Evolutionary conservation across 2,113 vertebrate species (phyloP), one percentile per base, ranked within the genome.

Genomic region (Corythornis madagascariensis): DNA sequence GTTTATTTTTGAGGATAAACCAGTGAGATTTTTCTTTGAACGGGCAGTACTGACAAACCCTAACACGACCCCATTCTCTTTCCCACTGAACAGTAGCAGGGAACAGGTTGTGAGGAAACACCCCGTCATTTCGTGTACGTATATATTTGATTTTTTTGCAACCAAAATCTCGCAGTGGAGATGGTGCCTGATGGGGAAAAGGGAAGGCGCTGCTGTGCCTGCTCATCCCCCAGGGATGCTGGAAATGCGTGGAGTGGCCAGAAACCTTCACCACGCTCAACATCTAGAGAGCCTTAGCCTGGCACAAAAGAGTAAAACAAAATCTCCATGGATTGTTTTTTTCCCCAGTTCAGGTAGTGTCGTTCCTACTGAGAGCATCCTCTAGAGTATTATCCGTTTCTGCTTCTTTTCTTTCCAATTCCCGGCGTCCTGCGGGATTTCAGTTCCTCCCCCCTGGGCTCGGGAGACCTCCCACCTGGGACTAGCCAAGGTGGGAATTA

Each of bases 1-100:
- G 28, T 31, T n/a, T 38, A n/a, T 65, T 69, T 80, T 80, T n/a
- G 60, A 82, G 69, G 83, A 83, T 81, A 93, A 91, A 95, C 21
- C 35, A 63, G 56, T 9, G 55, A 38, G 47, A 42, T 91, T 95
- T 95, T 50, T 50, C 64, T 83, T 33, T 61, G 77, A 81, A 48
- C 6, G 26, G 76, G 81, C 55, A 53, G 43, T 20, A 40, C 7
- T 45, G 79, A 75, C 55, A 65, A 52, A 48, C 10, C 20, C 71
- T 7, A 63, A 33, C 52, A n/a, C 9, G 9, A 77, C 9, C 61
- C 1, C 6, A 17, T 26, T 61, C 18, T 47, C 61, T 29, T 13
- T 33, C 21, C 80, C 25, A 13, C 29, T 26, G 15, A 5, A 2
- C 56, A 75, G 61, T 5, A 79, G 77, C 72, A 69, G 16, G 29